Conservation (phyloP, 1,140 invertebrate genomes). For the Mercenaria mercenaria region DNA sequence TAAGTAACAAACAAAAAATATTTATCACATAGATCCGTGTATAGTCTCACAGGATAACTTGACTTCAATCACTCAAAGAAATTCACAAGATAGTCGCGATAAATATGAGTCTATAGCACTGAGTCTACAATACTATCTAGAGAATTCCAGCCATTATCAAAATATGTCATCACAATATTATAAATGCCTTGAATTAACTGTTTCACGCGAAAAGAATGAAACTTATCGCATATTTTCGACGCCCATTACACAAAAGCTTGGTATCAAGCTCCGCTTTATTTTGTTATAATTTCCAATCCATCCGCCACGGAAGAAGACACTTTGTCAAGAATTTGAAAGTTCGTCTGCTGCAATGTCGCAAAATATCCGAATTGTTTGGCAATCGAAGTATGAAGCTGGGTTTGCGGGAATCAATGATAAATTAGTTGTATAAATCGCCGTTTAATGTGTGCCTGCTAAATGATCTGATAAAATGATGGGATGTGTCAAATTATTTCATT, state of each 20-base stretch:
- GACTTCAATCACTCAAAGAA: background rate
- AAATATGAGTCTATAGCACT: background rate
- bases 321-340: conserved; percentile 44
- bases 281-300: conserved; percentile 49
- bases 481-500: conserved; percentile 60
- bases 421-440: conserved; percentile 61
- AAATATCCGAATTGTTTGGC: conserved; percentile 63
- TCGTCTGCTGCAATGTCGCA: conserved; percentile 32
- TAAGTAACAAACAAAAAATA: background rate
- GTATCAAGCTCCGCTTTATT: conserved; percentile 62
- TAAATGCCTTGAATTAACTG: conserved; percentile 59
- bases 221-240: conserved; percentile 56
- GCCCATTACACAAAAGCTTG: conserved; percentile 40
- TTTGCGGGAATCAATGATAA: conserved; percentile 52
- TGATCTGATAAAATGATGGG: conserved; percentile 68
- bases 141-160: conserved; percentile 37
- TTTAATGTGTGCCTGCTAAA: conserved; percentile 66
- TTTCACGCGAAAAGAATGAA: conserved; percentile 60
- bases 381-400: conserved; percentile 49
- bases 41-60: background rate
- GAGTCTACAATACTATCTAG: conserved; percentile 3
- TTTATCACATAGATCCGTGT: background rate
- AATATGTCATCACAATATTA: conserved; percentile 59
- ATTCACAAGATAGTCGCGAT: background rate
- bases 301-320: conserved; percentile 38